Evolutionary conservation across 2,797 vertebrate species (phyloP).

Genomic region (Myotis myotis): DNA sequence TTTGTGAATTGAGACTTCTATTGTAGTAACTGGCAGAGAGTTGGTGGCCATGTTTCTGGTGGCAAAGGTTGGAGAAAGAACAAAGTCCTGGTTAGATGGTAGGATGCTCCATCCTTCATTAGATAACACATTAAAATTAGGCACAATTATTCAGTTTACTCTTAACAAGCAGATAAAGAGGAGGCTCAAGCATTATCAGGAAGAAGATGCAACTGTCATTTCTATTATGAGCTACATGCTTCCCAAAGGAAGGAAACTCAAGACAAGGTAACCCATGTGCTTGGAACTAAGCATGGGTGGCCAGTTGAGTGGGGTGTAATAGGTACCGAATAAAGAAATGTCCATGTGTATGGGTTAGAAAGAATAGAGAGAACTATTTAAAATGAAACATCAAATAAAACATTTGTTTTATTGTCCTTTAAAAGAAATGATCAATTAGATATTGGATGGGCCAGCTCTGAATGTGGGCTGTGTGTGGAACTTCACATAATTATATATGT

Average conservation of each 20-base stretch:
- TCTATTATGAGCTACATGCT: not conserved
- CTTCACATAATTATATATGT: not conserved
- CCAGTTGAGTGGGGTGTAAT: not conserved
- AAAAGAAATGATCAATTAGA: not conserved
- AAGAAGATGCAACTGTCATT: not conserved
- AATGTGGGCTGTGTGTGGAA: not conserved
- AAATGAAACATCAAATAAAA: not conserved
- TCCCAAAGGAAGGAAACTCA: not conserved
- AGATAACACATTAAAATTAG: conserved; percentile 15
- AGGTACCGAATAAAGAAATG: not conserved
- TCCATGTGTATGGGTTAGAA: not conserved
- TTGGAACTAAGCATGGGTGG: not conserved
- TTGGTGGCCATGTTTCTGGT: not conserved
- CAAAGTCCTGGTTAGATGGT: not conserved
- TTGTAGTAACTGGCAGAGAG: not conserved
- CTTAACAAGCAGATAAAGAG: not conserved
- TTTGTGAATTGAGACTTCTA: not conserved
- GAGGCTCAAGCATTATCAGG: not conserved
- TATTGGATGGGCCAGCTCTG: not conserved
- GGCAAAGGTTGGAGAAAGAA: not conserved
- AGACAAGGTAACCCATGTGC: not conserved
- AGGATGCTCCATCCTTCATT: not conserved
- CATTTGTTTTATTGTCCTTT: conserved; percentile 1
- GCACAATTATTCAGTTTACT: not conserved
- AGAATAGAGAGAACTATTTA: not conserved